Conservation (phyloP, 2,113 vertebrate species). For the Camelus dromedarius region DNA sequence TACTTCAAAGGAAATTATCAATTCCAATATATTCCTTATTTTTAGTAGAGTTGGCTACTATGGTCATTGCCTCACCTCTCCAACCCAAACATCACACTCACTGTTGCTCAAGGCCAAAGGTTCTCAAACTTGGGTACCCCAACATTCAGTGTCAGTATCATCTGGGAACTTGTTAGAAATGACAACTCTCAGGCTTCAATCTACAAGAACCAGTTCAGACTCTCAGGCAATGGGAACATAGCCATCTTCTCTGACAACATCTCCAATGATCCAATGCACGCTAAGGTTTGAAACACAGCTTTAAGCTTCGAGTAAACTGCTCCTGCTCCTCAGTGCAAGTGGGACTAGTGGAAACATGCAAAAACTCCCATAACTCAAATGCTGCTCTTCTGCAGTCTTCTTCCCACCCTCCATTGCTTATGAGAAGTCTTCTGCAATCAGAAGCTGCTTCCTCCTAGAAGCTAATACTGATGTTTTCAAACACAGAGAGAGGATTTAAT, state of each 20-base stretch:
- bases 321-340: neutral
- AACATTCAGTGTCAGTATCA: neutral
- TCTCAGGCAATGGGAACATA: neutral
- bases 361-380: neutral
- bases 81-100: neutral
- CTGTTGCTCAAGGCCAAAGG: fast-evolving
- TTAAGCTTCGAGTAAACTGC: neutral
- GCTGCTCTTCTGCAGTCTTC: neutral
- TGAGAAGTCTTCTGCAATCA: neutral
- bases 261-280: neutral
- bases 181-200: neutral
- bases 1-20: neutral
- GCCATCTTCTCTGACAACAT: fast-evolving
- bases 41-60: neutral
- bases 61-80: neutral
- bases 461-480: neutral
- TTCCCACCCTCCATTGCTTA: neutral
- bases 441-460: neutral
- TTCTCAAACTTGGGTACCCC: neutral
- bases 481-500: neutral
- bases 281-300: neutral
- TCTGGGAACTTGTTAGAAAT: neutral
- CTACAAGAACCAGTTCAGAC: neutral
- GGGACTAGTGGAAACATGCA: neutral
- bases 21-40: neutral